Percentiles rank a stretch among this genome's conserved stretches.
Conservation (phyloP, 1,140 invertebrate genomes). For the Drosophila rufa region DNA sequence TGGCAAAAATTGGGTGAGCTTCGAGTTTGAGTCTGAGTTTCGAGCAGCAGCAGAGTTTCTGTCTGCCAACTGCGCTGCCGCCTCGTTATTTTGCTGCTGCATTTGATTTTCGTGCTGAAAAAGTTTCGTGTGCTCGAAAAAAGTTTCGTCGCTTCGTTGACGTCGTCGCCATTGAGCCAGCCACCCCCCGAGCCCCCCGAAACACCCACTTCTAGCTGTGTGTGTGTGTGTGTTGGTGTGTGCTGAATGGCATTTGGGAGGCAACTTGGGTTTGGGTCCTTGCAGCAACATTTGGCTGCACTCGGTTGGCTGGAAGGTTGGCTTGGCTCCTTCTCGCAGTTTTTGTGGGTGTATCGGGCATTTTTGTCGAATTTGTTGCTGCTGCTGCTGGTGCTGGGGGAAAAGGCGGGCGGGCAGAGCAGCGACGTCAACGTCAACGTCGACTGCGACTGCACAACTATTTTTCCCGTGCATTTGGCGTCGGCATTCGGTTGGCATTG, state of each 20-base stretch:
- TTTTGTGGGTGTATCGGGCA: slow-evolving; percentile 80
- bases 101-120: slow-evolving; percentile 84
- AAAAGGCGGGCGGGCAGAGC: slow-evolving; percentile 5
- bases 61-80: slow-evolving; percentile 42
- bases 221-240: slow-evolving; percentile 38
- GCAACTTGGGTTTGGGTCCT: slow-evolving; percentile 55
- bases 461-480: slow-evolving; percentile 67
- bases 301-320: slow-evolving; percentile 77
- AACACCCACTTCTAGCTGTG: slow-evolving; percentile 27
- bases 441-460: slow-evolving; percentile 75
- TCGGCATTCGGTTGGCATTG: slow-evolving; percentile 74
- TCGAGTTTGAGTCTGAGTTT: slow-evolving; percentile 34
- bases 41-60: slow-evolving; percentile 12
- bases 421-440: slow-evolving; percentile 28
- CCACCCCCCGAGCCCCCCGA: background rate
- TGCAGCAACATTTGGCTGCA: slow-evolving; percentile 82
- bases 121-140: slow-evolving; percentile 85
- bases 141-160: slow-evolving; percentile 83
- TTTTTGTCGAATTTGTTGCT: slow-evolving; percentile 81
- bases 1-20: slow-evolving; percentile 27
- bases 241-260: slow-evolving; percentile 65
- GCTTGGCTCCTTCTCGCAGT: slow-evolving; percentile 62
- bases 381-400: slow-evolving; percentile 33
- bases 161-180: slow-evolving; percentile 65
- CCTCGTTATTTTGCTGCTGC: slow-evolving; percentile 65